Evolutionary conservation across 2,113 vertebrate genomes (phyloP).

Genomic region (Poeciliopsis retropinna): DNA sequence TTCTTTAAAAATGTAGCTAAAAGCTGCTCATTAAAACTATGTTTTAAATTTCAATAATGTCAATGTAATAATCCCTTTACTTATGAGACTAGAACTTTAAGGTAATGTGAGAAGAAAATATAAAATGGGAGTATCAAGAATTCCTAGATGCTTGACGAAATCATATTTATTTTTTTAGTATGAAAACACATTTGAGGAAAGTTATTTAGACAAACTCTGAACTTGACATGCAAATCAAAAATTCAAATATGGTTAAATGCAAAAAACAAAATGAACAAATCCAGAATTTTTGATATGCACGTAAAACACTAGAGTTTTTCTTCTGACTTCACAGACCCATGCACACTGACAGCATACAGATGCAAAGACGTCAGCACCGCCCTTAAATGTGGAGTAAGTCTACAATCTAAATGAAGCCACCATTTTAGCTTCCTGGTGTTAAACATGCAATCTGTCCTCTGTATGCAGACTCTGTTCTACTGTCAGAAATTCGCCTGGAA

Average conservation of each 20-base stretch:
- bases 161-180: background rate
- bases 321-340: slow-evolving; percentile 68
- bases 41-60: background rate
- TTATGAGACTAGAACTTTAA: background rate
- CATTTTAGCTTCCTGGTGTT: background rate
- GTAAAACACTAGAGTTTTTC: background rate
- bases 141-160: background rate
- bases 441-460: background rate
- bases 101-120: too few species aligned
- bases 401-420: background rate
- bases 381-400: slow-evolving; percentile 81
- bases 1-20: too few species aligned
- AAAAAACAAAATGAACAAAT: too few species aligned
- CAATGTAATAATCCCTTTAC: background rate
- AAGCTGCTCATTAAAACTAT: too few species aligned
- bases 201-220: too few species aligned
- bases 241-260: too few species aligned
- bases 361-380: slow-evolving; percentile 75
- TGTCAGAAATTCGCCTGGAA: slow-evolving; percentile 77
- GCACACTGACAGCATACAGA: slow-evolving; percentile 75
- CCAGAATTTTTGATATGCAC: too few species aligned
- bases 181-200: too few species aligned
- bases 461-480: slow-evolving; percentile 71
- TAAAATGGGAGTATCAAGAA: background rate
- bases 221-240: too few species aligned